These are phyloP conservation scores for Cecropterus lyciades DNA, from an alignment of 1,140 invertebrate genomes.

Conservation along the genomic window DNA sequence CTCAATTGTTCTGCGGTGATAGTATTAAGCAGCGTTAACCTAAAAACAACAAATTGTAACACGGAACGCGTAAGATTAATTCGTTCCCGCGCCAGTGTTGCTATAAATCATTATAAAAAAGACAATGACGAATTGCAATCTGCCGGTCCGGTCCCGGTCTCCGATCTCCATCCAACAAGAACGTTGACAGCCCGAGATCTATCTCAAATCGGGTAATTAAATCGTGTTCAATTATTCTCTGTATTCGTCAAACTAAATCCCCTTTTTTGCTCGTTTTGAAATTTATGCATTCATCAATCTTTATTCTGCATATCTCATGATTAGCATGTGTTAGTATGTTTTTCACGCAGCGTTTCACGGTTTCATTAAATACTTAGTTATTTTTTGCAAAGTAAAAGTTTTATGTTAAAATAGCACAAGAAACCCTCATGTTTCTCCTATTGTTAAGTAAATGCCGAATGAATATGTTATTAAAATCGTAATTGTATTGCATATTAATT, in stretches of 20 bases:
- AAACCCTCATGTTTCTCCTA: not conserved
- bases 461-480: not conserved
- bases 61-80: slow-evolving; percentile 28
- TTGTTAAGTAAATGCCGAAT: not conserved
- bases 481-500: too few species aligned
- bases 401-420: not conserved
- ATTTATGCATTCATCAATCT: not conserved
- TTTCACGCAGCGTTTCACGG: not conserved
- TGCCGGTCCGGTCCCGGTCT: not conserved
- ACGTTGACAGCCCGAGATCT: slow-evolving; percentile 21
- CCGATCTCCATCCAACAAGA: slow-evolving; percentile 8
- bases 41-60: slow-evolving; percentile 29
- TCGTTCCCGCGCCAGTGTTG: slow-evolving; percentile 1
- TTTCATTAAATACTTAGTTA: not conserved
- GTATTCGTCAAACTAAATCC: slow-evolving; percentile 10
- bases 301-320: not conserved
- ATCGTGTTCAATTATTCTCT: slow-evolving; percentile 22
- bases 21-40: slow-evolving; percentile 2
- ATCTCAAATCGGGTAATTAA: slow-evolving; percentile 19
- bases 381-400: slow-evolving; percentile 2
- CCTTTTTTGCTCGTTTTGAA: slow-evolving; percentile 1
- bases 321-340: not conserved
- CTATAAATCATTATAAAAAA: slow-evolving; percentile 15
- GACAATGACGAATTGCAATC: slow-evolving; percentile 11
- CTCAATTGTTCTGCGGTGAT: too few species aligned